These are phyloP conservation scores for Phyllostomus discolor DNA, from an alignment of 2,113 vertebrate genomes.

Conservation along the genomic window DNA sequence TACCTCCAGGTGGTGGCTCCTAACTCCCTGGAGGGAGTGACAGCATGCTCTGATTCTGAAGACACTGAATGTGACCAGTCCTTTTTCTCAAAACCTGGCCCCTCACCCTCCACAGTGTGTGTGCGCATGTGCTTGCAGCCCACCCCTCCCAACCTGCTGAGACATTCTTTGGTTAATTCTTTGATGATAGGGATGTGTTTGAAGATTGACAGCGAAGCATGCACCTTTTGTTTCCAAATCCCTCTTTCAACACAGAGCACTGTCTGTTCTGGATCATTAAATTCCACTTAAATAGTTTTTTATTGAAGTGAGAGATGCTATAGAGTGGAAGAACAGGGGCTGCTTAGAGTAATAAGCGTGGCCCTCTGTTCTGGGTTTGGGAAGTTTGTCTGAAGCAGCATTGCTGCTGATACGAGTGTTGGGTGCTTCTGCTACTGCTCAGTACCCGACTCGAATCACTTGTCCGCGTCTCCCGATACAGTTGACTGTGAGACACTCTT, in stretches of 20 bases:
- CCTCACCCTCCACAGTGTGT: rapidly evolving
- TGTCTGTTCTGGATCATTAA: background rate
- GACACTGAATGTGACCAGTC: rapidly evolving
- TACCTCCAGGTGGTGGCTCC: background rate
- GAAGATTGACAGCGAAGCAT: background rate
- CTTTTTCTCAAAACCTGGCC: background rate
- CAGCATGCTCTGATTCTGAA: background rate
- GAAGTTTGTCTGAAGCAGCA: background rate
- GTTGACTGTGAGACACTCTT: background rate
- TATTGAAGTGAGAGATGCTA: background rate
- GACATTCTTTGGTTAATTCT: background rate
- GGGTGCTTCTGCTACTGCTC: background rate
- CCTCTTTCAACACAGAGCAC: background rate
- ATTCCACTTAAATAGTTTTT: background rate
- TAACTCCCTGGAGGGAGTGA: background rate
- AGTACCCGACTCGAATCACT: background rate
- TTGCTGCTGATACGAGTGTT: background rate
- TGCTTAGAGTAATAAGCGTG: background rate
- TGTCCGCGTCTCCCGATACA: background rate
- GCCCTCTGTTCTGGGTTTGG: background rate
- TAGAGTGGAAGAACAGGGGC: background rate
- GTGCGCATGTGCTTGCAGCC: rapidly evolving
- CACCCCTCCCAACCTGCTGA: rapidly evolving
- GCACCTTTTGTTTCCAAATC: background rate
- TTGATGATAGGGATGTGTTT: background rate